phyloP scores from a whole-genome alignment of 2,113 vertebrate genomes.

The Microcebus tavaratra region DNA sequence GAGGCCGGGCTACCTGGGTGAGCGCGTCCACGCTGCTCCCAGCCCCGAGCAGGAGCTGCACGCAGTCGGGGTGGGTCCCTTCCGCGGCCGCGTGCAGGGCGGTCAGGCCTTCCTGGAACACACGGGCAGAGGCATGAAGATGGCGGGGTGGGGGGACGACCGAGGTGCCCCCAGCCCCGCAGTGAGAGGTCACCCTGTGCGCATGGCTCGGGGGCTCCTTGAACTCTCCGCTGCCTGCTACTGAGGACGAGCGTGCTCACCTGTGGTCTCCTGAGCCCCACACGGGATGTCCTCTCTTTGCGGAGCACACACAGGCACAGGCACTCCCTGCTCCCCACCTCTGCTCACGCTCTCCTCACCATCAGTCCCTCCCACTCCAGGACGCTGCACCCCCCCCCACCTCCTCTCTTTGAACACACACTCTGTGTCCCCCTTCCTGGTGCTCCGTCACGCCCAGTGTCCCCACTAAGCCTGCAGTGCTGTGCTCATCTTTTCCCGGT shows the following conservation, averaged over 20 bases:
- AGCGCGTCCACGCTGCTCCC: slow-evolving; percentile 86
- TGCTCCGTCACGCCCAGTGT: neutral
- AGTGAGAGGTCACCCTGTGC: neutral
- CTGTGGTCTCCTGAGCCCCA: neutral
- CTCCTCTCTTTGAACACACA: neutral
- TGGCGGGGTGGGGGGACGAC: neutral
- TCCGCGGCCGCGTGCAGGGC: slow-evolving; percentile 89
- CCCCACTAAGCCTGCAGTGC: neutral
- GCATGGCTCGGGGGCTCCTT: neutral
- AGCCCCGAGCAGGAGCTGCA: slow-evolving; percentile 86
- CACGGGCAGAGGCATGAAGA: fast-evolving
- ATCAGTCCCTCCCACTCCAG: neutral
- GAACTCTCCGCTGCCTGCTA: fast-evolving
- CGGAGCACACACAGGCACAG: fast-evolving
- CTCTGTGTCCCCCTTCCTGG: neutral
- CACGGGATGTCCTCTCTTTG: neutral
- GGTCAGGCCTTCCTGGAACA: slow-evolving; percentile 88
- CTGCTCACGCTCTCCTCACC: neutral
- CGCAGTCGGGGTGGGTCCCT: slow-evolving; percentile 83
- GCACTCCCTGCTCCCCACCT: neutral
- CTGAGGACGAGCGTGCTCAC: fast-evolving
- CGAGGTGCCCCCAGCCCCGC: neutral
- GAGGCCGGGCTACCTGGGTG: slow-evolving; percentile 84
- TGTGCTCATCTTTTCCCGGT: neutral
- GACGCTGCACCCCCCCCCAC: neutral